phyloP scores from a whole-genome alignment of 2,797 vertebrate species.

The Labeo calbasu region DNA sequence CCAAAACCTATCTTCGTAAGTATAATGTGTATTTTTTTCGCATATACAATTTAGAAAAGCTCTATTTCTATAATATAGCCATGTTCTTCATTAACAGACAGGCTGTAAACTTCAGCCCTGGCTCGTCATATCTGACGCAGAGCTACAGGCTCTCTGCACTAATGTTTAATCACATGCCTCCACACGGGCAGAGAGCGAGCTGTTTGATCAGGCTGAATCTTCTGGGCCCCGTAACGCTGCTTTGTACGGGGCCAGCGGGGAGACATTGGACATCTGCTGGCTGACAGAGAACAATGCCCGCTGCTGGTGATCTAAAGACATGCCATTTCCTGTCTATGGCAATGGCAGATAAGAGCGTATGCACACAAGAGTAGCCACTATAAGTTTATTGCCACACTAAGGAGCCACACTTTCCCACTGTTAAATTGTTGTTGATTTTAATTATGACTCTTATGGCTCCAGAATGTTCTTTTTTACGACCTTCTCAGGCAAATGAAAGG shows the following conservation, averaged over 20 bases:
- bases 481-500: conserved; percentile 84
- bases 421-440: conserved; percentile 90
- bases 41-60: not conserved
- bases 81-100: conserved; percentile 19
- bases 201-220: conserved; percentile 50
- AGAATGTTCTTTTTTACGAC: conserved; percentile 87
- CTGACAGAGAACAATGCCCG: conserved; percentile 56
- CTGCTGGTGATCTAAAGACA: conserved; percentile 56
- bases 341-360: conserved; percentile 38
- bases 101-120: conserved; percentile 26
- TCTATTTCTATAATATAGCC: conserved; percentile 4
- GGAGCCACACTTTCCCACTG: conserved; percentile 68
- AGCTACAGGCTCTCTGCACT: conserved; percentile 32
- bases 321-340: conserved; percentile 46
- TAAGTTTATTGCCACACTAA: conserved; percentile 60
- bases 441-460: conserved; percentile 84
- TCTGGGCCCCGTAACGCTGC: conserved; percentile 24
- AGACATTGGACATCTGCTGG: conserved; percentile 59
- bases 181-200: conserved; percentile 27
- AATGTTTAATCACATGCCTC: conserved; percentile 43
- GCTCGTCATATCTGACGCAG: conserved; percentile 13
- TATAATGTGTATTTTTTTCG: not conserved
- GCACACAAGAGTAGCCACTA: conserved; percentile 41
- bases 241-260: conserved; percentile 46
- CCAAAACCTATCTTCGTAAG: not conserved